phyloP scores from a whole-genome alignment of 2,888 invertebrate species.

The Microchrysa polita region DNA sequence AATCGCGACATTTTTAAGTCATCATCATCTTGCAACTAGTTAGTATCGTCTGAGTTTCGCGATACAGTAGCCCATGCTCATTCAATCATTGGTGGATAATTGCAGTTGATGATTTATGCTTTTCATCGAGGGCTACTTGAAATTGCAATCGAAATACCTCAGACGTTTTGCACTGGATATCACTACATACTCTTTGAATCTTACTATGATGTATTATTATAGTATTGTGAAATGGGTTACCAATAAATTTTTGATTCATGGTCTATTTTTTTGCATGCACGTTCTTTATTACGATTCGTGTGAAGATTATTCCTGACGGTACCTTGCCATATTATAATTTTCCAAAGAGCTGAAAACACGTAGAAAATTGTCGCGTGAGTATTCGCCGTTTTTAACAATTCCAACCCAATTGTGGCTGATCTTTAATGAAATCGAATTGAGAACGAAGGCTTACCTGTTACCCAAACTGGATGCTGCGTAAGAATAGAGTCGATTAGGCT shows the following conservation, averaged over 20 bases:
- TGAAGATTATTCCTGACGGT: not conserved
- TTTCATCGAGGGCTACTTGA: too few species aligned
- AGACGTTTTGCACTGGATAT: too few species aligned
- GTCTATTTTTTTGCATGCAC: slow-evolving; percentile 28
- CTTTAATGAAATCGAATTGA: slow-evolving; percentile 34
- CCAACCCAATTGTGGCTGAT: slow-evolving; percentile 10
- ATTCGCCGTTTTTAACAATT: slow-evolving; percentile 7
- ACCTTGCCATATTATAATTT: not conserved
- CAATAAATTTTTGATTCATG: slow-evolving; percentile 27
- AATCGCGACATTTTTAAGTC: too few species aligned
- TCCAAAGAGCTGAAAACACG: not conserved
- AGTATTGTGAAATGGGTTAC: not conserved
- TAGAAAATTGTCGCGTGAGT: slow-evolving; percentile 28
- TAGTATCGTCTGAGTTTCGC: too few species aligned
- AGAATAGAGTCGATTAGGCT: slow-evolving; percentile 25
- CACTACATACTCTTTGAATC: too few species aligned
- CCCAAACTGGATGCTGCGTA: not conserved
- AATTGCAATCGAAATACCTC: too few species aligned
- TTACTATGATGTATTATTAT: too few species aligned
- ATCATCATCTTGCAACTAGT: too few species aligned
- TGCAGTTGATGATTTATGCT: too few species aligned
- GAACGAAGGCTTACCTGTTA: slow-evolving; percentile 1
- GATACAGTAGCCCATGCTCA: too few species aligned
- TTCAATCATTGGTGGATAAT: too few species aligned
- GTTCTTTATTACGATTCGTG: not conserved